phyloP scores from a whole-genome alignment of 2,797 vertebrate species.

The Squalus acanthias region DNA sequence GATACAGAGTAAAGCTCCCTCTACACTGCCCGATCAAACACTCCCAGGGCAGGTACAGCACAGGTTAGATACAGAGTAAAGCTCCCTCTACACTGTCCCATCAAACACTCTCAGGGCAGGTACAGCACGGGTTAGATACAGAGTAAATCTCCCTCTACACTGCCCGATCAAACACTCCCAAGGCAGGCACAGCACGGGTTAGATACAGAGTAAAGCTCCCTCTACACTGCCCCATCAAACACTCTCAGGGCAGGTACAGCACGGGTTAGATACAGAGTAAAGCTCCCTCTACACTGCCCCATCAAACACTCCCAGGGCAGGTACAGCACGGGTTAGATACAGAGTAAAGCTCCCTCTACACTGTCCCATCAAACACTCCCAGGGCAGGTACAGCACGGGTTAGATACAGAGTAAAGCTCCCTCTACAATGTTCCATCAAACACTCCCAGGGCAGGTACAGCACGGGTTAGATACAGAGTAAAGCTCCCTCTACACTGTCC shows the following conservation, averaged over 20 bases:
- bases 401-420: too few species aligned
- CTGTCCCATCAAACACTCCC: too few species aligned
- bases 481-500: neutral
- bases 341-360: too few species aligned
- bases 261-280: neutral
- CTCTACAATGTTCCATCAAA: too few species aligned
- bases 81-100: too few species aligned
- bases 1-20: neutral
- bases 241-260: neutral
- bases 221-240: neutral
- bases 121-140: too few species aligned
- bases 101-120: too few species aligned
- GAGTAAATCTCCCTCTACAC: too few species aligned
- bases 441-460: neutral
- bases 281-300: neutral
- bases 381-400: too few species aligned
- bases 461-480: neutral
- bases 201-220: neutral
- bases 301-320: neutral
- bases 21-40: neutral
- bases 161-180: neutral
- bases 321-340: too few species aligned
- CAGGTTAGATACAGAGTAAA: too few species aligned
- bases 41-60: too few species aligned
- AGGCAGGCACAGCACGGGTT: neutral